Percentiles rank a stretch among this genome's conserved stretches.
Conservation (phyloP, 2,113 vertebrate species). For the Python bivittatus region DNA sequence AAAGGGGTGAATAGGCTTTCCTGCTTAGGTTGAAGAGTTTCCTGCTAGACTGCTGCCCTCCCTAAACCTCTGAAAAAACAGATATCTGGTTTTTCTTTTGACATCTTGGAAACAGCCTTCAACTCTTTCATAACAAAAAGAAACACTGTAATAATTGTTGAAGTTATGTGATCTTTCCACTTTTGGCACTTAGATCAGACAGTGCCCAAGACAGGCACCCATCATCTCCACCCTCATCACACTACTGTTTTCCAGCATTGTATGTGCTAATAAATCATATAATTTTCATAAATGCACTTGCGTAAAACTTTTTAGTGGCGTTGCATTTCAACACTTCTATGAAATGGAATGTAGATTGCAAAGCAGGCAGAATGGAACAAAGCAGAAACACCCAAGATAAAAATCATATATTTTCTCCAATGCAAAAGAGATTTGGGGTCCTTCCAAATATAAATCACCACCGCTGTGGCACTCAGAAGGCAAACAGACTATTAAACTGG, state of each 20-base stretch:
- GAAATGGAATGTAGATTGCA: neutral
- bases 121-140: neutral
- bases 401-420: neutral
- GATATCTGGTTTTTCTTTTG: neutral
- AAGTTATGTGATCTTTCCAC: neutral
- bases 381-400: neutral
- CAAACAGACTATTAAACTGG: neutral
- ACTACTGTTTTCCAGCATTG: slow-evolving; percentile 2
- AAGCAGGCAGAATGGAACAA: slow-evolving; percentile 29
- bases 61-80: neutral
- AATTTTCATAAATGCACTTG: neutral
- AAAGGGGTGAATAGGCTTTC: neutral
- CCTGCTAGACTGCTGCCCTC: neutral
- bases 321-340: neutral
- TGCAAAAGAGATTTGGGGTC: neutral
- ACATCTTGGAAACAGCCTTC: neutral
- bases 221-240: neutral
- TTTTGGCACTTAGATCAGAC: neutral
- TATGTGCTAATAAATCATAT: neutral
- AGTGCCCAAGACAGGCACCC: neutral
- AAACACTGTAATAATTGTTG: neutral
- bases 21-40: neutral
- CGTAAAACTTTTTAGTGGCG: neutral
- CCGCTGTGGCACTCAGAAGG: neutral
- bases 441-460: neutral